These are phyloP conservation scores for Neolamprologus devosi DNA, from an alignment of 2,113 vertebrate species.

Conservation along the genomic window DNA sequence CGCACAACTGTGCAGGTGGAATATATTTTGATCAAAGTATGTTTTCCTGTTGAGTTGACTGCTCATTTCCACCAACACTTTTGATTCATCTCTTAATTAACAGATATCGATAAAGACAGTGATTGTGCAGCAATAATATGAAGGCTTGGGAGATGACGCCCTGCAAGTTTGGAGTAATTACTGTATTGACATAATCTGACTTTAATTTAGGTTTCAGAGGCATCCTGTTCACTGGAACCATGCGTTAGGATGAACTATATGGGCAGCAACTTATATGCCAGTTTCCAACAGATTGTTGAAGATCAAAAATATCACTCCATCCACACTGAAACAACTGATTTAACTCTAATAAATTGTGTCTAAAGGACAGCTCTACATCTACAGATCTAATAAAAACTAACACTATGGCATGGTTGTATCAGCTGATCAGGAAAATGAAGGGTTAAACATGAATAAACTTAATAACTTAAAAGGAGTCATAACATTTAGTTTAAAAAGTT, in stretches of 20 bases:
- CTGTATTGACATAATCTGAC: neutral
- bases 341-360: neutral
- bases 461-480: neutral
- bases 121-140: neutral
- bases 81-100: neutral
- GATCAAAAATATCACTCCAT: neutral
- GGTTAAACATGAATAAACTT: neutral
- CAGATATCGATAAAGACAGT: neutral
- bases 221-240: neutral
- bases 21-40: neutral
- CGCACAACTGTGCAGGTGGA: neutral
- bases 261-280: accelerated
- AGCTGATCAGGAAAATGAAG: neutral
- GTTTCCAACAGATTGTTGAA: neutral
- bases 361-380: neutral
- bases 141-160: neutral
- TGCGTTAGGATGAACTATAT: neutral
- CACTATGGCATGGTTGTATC: neutral
- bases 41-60: neutral
- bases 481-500: neutral
- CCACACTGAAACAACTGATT: neutral
- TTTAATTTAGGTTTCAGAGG: neutral
- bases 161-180: neutral
- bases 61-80: neutral
- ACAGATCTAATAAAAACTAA: neutral